A percentile compares a stretch with the other conserved stretches of the same genome.
These are phyloP conservation scores for Hofmannophila pseudospretella DNA, from an alignment of 2,888 invertebrate genomes.

Conservation along the genomic window DNA sequence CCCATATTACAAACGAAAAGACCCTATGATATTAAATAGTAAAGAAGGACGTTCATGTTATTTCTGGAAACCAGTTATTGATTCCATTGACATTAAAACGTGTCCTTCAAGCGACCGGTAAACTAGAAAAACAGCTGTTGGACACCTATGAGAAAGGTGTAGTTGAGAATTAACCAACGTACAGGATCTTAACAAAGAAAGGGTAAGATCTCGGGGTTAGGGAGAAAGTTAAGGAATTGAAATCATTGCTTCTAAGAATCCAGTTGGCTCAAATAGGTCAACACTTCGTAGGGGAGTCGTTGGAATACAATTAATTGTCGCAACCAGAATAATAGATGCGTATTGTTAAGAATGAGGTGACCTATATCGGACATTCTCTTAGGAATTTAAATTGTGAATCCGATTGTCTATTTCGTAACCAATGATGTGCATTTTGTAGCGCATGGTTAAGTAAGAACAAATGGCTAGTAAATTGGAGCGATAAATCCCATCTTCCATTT, in stretches of 20 bases:
- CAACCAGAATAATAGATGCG: background rate
- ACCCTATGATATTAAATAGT: no score
- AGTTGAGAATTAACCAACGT: slow-evolving; percentile 37
- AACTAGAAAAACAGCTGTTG: slow-evolving; percentile 37
- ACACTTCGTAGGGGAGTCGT: background rate
- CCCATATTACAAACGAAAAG: no score
- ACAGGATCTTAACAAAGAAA: slow-evolving; percentile 31
- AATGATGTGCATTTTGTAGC: no score
- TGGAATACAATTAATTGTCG: background rate
- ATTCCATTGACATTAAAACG: slow-evolving; percentile 25
- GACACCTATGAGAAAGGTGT: slow-evolving; percentile 47
- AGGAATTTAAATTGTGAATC: no score
- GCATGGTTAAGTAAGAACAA: no score
- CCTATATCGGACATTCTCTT: slow-evolving; percentile 1
- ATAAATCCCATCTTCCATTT: no score
- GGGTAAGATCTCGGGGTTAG: slow-evolving; percentile 20
- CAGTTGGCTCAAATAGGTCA: background rate
- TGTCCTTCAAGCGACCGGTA: slow-evolving; percentile 41
- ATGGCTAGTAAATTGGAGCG: no score
- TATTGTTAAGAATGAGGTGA: background rate
- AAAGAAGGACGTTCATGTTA: no score
- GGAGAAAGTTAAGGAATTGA: slow-evolving; percentile 20
- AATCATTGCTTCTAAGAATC: slow-evolving; percentile 12
- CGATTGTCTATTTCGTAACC: no score
- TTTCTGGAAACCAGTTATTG: slow-evolving; percentile 34